phyloP scores from a whole-genome alignment of 2,797 vertebrate species.

The Diplodus sargus region DNA sequence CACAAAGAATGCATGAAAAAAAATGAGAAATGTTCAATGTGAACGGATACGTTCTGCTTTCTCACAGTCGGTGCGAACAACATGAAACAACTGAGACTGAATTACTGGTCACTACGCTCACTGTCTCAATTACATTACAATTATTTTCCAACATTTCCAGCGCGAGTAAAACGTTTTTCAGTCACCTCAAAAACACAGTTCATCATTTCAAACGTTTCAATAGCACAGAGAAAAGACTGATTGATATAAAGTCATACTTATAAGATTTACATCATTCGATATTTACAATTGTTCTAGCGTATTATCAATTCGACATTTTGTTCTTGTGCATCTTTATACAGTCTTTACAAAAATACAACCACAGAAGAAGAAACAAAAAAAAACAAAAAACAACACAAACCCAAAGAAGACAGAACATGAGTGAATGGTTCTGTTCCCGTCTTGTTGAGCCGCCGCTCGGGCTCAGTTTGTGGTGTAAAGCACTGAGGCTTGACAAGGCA shows the following conservation, averaged over 20 bases:
- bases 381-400: slow-evolving; percentile 1
- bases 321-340: slow-evolving; percentile 51
- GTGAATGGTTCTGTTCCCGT: slow-evolving; percentile 37
- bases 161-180: slow-evolving; percentile 22
- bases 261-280: slow-evolving; percentile 71
- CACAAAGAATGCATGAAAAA: not conserved
- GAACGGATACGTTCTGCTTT: slow-evolving; percentile 18
- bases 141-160: not conserved
- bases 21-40: slow-evolving; percentile 31
- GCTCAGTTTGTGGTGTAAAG: slow-evolving; percentile 56
- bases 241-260: slow-evolving; percentile 67
- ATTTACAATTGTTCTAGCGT: slow-evolving; percentile 70
- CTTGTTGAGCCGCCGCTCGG: slow-evolving; percentile 29
- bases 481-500: slow-evolving; percentile 76
- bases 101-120: not conserved
- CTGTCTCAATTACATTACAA: not conserved
- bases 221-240: slow-evolving; percentile 23
- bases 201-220: slow-evolving; percentile 50
- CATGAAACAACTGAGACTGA: slow-evolving; percentile 3
- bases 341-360: slow-evolving; percentile 55
- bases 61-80: not conserved
- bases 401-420: not conserved
- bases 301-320: slow-evolving; percentile 59
- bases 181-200: slow-evolving; percentile 30
- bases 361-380: slow-evolving; percentile 28